Evolutionary conservation across 2,888 invertebrate genomes (phyloP).

Genomic region (Glaucopsyche alexis): DNA sequence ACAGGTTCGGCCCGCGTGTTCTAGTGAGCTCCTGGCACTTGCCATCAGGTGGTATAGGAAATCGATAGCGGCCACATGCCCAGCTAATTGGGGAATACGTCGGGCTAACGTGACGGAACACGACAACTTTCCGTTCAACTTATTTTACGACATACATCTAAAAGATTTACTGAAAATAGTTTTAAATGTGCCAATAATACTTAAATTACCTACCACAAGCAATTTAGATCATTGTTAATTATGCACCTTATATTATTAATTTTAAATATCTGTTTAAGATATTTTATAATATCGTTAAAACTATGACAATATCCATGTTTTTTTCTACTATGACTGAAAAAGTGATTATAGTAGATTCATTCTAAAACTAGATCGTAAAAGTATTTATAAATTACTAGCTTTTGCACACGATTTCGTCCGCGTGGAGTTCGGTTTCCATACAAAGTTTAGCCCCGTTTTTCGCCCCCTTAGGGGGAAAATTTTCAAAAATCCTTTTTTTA

Average conservation of each 20-base stretch:
- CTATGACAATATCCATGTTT: too few species aligned
- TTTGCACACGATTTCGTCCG: too few species aligned
- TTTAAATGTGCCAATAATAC: not conserved
- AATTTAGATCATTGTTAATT: not conserved
- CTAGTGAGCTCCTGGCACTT: constrained; percentile 20
- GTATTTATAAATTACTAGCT: too few species aligned
- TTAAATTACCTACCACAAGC: not conserved
- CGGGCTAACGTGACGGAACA: not conserved
- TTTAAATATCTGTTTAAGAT: not conserved
- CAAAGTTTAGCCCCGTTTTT: too few species aligned
- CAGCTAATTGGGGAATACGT: constrained; percentile 11
- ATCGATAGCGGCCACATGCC: constrained; percentile 16
- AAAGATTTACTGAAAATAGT: constrained; percentile 4
- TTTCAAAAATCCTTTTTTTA: too few species aligned
- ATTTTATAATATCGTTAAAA: too few species aligned
- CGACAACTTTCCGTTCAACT: constrained; percentile 3
- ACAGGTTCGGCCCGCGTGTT: constrained; percentile 38
- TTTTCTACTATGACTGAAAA: too few species aligned
- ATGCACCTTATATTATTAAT: not conserved
- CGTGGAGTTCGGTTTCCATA: too few species aligned
- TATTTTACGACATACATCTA: not conserved
- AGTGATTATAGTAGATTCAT: too few species aligned
- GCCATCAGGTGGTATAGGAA: constrained; percentile 28
- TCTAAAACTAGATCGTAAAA: too few species aligned
- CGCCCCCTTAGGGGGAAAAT: too few species aligned